phyloP scores from a whole-genome alignment of 2,888 invertebrate genomes.

The Criorhina ranunculi region DNA sequence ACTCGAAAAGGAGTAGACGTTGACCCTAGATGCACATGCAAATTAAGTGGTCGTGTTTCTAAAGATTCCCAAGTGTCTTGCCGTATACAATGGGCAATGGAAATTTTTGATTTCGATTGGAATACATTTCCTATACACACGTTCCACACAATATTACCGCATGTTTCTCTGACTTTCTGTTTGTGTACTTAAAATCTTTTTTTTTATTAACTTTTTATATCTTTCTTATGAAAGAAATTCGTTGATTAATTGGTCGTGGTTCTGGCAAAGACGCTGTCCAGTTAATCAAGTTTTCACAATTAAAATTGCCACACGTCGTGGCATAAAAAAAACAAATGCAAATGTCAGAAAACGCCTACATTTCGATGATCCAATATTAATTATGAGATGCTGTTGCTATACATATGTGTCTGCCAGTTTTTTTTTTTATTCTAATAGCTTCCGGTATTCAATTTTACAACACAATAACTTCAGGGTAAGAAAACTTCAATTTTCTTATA shows the following conservation, averaged over 20 bases:
- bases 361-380: slow-evolving; percentile 8
- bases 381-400: slow-evolving; percentile 18
- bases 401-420: background rate
- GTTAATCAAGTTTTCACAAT: slow-evolving; percentile 17
- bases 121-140: background rate
- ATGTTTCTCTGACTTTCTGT: background rate
- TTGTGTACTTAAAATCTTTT: background rate
- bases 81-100: background rate
- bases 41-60: slow-evolving; percentile 36
- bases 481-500: background rate
- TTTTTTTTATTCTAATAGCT: background rate
- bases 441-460: too few species aligned
- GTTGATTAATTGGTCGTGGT: slow-evolving; percentile 31
- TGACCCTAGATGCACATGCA: slow-evolving; percentile 66
- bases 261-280: slow-evolving; percentile 14
- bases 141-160: slow-evolving; percentile 15
- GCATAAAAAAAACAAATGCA: slow-evolving; percentile 22
- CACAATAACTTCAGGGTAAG: too few species aligned
- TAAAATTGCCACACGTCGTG: slow-evolving; percentile 25
- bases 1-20: slow-evolving; percentile 45
- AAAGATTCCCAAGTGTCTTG: slow-evolving; percentile 17
- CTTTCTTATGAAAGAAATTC: background rate
- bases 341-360: slow-evolving; percentile 49
- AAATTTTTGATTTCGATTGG: slow-evolving; percentile 7
- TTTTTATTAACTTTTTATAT: background rate